A percentile compares a stretch with the other conserved stretches of the same genome.
Evolutionary conservation across 2,888 invertebrate species (phyloP).

Genomic region (Exocentrus adspersus): DNA sequence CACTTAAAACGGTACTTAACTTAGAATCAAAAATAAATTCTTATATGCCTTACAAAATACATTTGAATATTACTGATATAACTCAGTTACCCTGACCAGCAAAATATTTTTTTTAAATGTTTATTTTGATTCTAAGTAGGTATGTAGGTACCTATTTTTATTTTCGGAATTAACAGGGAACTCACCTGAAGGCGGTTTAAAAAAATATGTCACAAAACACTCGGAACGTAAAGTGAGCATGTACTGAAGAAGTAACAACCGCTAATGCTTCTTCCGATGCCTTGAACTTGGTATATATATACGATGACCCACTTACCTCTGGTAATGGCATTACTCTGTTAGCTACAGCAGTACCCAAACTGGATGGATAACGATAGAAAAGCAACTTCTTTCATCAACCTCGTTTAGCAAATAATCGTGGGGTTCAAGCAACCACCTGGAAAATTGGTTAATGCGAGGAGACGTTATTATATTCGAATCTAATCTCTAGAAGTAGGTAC

Average conservation of each 20-base stretch:
- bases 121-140: no score
- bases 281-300: conserved; percentile 86
- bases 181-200: conserved; percentile 40
- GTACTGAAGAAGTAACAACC: conserved; percentile 52
- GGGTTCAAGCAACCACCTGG: not conserved
- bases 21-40: no score
- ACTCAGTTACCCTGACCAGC: conserved; percentile 19
- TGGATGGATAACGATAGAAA: conserved; percentile 15
- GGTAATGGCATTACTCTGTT: conserved; percentile 31
- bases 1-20: no score
- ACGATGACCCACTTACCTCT: conserved; percentile 78
- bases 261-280: conserved; percentile 69
- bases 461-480: not conserved
- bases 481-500: no score
- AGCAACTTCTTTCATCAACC: conserved; percentile 6
- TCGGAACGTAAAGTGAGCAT: conserved; percentile 42
- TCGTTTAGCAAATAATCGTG: not conserved
- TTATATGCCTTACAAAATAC: no score
- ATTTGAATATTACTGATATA: not conserved
- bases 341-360: conserved; percentile 22
- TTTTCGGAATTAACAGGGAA: not conserved
- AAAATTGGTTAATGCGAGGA: not conserved
- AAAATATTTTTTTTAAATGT: not conserved
- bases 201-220: conserved; percentile 38
- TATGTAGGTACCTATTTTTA: not conserved